Conservation (phyloP, 2,113 vertebrate genomes). For the Crotalus viridis region DNA sequence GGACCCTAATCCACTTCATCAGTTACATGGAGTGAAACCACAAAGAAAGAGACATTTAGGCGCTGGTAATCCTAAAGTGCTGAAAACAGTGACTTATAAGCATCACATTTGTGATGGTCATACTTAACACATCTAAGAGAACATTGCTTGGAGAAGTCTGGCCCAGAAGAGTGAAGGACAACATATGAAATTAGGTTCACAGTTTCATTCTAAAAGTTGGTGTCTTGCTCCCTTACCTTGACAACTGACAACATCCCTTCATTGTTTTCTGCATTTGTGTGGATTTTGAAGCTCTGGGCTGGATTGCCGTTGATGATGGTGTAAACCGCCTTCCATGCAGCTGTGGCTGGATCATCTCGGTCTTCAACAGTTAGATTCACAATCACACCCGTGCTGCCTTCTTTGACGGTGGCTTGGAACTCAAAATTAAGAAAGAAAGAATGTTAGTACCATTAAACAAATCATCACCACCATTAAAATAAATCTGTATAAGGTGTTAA, state of each 20-base stretch:
- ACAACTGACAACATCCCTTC: constrained; percentile 95
- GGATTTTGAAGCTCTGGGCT: constrained; percentile 88
- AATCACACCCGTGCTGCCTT: constrained; percentile 87
- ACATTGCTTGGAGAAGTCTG: neutral
- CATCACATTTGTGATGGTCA: neutral
- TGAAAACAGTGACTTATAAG: too few species aligned
- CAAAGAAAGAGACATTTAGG: too few species aligned
- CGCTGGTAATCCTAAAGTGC: too few species aligned
- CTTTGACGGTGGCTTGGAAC: constrained; percentile 90
- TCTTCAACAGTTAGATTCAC: constrained; percentile 93
- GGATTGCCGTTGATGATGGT: constrained; percentile 94
- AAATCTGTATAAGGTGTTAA: neutral
- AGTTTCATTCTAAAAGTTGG: neutral
- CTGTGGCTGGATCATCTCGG: constrained; percentile 87
- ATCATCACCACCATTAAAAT: neutral
- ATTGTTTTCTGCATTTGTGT: constrained; percentile 92
- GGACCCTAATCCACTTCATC: neutral
- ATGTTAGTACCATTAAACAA: neutral
- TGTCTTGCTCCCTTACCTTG: constrained; percentile 77
- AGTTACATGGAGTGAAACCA: too few species aligned
- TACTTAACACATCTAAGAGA: neutral
- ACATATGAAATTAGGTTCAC: neutral
- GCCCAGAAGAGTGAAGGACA: neutral
- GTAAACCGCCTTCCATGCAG: constrained; percentile 89
- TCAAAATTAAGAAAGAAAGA: constrained; percentile 54